phyloP scores from a whole-genome alignment of 2,888 invertebrate genomes.

The Falcaria lacertinaria region DNA sequence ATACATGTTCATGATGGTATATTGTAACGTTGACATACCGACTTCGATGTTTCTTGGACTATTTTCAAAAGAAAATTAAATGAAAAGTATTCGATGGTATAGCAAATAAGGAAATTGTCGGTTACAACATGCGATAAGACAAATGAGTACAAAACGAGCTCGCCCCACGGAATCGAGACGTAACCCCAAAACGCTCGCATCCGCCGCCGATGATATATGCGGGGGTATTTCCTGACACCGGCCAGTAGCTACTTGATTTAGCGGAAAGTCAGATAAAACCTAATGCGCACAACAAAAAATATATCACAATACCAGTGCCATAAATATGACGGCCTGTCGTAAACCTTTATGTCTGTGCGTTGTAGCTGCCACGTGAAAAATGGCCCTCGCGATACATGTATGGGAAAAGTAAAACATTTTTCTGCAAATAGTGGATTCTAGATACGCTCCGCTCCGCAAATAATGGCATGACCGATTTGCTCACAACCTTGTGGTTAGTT shows the following conservation, averaged over 20 bases:
- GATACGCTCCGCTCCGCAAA: slow-evolving; percentile 32
- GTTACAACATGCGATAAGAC: slow-evolving; percentile 59
- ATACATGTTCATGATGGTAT: no score
- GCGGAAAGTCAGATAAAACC: slow-evolving; percentile 80
- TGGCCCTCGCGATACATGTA: slow-evolving; percentile 57
- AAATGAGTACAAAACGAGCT: slow-evolving; percentile 44
- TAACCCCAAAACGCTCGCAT: slow-evolving; percentile 74
- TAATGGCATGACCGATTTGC: slow-evolving; percentile 25
- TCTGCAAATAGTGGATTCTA: slow-evolving; percentile 32
- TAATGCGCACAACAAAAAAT: slow-evolving; percentile 80
- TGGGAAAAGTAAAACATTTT: slow-evolving; percentile 41
- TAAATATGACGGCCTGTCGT: slow-evolving; percentile 79
- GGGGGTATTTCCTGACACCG: slow-evolving; percentile 77
- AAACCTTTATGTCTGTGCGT: slow-evolving; percentile 78
- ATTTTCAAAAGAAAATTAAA: no score
- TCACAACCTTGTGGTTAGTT: background rate
- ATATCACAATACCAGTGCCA: slow-evolving; percentile 76
- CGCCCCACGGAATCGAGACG: slow-evolving; percentile 56
- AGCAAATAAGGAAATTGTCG: slow-evolving; percentile 42
- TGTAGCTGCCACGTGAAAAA: slow-evolving; percentile 75
- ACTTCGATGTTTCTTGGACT: no score
- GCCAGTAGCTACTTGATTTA: slow-evolving; percentile 80
- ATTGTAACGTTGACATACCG: no score
- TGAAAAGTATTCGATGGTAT: slow-evolving; percentile 6
- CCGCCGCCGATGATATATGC: slow-evolving; percentile 71